These are phyloP conservation scores for Colius striatus DNA, from an alignment of 2,113 vertebrate genomes.

Conservation along the genomic window DNA sequence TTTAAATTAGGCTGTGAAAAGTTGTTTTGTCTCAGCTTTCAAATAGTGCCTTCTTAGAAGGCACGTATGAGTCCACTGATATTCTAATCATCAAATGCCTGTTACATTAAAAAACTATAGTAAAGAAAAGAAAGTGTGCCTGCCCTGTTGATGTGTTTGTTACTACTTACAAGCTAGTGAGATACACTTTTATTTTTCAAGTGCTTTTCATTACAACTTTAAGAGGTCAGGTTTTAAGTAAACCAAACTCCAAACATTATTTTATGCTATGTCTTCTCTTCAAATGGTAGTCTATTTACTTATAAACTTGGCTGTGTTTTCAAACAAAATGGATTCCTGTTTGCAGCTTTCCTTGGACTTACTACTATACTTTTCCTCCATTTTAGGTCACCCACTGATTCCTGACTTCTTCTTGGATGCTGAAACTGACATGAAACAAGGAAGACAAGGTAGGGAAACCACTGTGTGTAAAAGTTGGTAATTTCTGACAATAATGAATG, in stretches of 20 bases:
- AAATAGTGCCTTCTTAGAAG: background rate
- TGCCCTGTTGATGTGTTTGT: background rate
- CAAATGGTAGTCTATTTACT: background rate
- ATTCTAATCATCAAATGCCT: background rate
- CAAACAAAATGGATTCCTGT: background rate
- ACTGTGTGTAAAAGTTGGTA: background rate
- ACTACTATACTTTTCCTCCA: background rate
- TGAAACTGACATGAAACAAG: conserved; percentile 73
- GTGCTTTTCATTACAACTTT: background rate
- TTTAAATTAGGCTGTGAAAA: background rate
- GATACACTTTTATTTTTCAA: background rate
- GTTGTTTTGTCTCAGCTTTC: background rate
- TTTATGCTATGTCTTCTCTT: background rate
- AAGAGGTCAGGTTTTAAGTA: background rate
- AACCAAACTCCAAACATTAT: background rate
- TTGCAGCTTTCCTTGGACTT: background rate
- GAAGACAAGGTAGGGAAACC: conserved; percentile 76
- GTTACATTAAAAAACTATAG: background rate
- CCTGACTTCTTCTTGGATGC: conserved; percentile 96
- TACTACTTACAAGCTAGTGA: background rate
- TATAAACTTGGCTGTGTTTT: background rate
- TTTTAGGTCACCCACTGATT: conserved; percentile 88
- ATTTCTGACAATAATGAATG: background rate
- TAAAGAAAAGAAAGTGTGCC: background rate
- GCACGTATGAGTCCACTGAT: background rate